Conservation (phyloP, 1,140 invertebrate genomes). For the Eubasilissa regina region DNA sequence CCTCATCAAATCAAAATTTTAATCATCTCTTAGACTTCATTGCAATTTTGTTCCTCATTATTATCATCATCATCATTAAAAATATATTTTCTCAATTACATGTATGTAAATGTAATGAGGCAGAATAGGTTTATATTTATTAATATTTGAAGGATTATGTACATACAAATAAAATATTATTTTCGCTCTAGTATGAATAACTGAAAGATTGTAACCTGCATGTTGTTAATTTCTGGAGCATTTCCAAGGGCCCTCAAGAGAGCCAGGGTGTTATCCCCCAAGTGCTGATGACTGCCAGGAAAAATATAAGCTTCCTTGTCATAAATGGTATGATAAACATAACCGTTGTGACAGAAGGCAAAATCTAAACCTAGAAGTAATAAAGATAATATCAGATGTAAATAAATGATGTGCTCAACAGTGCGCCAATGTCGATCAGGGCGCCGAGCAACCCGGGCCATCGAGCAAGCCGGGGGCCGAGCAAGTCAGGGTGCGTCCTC, state of each 20-base stretch:
- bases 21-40: no score
- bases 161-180: neutral
- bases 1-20: no score
- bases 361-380: conserved; percentile 18
- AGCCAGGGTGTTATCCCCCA: conserved; percentile 26
- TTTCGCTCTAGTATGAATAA: neutral
- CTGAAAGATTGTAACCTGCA: neutral
- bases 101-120: no score
- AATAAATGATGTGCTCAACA: neutral
- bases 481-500: neutral
- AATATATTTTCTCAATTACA: no score
- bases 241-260: conserved; percentile 4
- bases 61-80: no score
- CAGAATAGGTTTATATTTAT: no score
- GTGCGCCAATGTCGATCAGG: neutral
- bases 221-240: conserved; percentile 23
- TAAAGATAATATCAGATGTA: neutral
- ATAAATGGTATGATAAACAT: conserved; percentile 9
- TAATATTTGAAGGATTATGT: no score
- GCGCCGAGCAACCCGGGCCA: neutral
- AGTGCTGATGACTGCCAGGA: conserved; percentile 7
- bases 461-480: neutral
- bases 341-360: conserved; percentile 22
- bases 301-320: conserved; percentile 25
- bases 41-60: no score